These are phyloP conservation scores for Drosophila persimilis DNA, from an alignment of 1,140 invertebrate genomes.

Conservation along the genomic window DNA sequence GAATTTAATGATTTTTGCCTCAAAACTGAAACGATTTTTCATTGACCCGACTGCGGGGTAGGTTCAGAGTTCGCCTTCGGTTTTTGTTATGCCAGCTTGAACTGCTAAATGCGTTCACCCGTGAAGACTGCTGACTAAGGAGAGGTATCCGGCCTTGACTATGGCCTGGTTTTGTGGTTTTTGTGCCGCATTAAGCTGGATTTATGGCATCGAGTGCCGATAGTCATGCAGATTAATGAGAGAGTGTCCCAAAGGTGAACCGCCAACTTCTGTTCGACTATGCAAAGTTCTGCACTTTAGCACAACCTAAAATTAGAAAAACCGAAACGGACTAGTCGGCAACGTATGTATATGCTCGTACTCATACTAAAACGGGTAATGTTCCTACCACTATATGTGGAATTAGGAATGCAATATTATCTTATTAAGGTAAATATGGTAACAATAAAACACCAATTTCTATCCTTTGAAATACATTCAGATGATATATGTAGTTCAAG, in stretches of 20 bases:
- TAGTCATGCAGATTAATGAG: slow-evolving; percentile 70
- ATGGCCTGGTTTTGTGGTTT: slow-evolving; percentile 33
- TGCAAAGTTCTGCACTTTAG: neutral
- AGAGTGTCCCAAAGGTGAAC: slow-evolving; percentile 23
- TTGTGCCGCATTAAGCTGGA: slow-evolving; percentile 61
- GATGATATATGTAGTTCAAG: too few relatives aligned
- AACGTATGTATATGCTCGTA: neutral
- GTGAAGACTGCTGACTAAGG: slow-evolving; percentile 49
- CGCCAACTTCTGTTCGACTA: slow-evolving; percentile 1
- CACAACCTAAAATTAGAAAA: neutral
- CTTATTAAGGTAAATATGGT: too few relatives aligned
- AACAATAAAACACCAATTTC: neutral
- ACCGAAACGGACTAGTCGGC: neutral
- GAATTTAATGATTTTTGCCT: slow-evolving; percentile 80
- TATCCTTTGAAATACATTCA: too few relatives aligned
- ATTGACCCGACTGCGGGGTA: slow-evolving; percentile 67
- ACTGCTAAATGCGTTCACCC: slow-evolving; percentile 68
- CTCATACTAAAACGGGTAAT: neutral
- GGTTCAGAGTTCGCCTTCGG: slow-evolving; percentile 69
- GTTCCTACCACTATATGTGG: too few relatives aligned
- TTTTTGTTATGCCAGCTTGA: slow-evolving; percentile 74
- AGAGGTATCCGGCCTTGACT: slow-evolving; percentile 25
- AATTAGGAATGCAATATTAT: too few relatives aligned
- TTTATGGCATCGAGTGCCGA: slow-evolving; percentile 69
- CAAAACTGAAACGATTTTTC: slow-evolving; percentile 77